A percentile compares a stretch with the other conserved stretches of the same genome.
phyloP scores from a whole-genome alignment of 2,797 vertebrate species.

The Epinephelus coioides region DNA sequence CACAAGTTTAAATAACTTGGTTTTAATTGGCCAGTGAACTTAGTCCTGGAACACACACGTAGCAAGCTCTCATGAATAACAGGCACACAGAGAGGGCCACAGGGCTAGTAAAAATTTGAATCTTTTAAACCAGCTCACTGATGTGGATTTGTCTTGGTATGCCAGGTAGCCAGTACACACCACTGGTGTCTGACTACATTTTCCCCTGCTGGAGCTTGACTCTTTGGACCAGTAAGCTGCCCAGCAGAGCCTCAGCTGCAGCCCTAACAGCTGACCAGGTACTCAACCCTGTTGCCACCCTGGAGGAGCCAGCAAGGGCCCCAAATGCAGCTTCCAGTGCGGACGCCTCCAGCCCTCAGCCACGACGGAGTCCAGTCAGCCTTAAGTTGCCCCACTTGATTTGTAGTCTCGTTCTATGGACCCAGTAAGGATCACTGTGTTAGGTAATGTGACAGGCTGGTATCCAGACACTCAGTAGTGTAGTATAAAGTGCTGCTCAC shows the following conservation, averaged over 20 bases:
- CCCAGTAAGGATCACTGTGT: background rate
- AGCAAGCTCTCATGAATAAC: no score
- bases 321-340: slow-evolving; percentile 57
- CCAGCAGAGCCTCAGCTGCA: slow-evolving; percentile 57
- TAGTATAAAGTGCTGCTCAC: background rate
- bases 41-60: no score
- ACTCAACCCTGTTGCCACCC: slow-evolving; percentile 8
- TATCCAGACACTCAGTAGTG: background rate
- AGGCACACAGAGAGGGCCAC: no score
- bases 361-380: slow-evolving; percentile 10
- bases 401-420: background rate
- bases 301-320: slow-evolving; percentile 28
- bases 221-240: slow-evolving; percentile 41
- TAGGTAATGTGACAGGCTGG: no score
- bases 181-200: background rate
- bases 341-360: slow-evolving; percentile 36
- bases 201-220: background rate
- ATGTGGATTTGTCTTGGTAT: no score
- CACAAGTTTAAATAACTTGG: no score
- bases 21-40: no score
- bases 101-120: no score
- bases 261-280: slow-evolving; percentile 44
- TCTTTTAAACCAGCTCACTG: no score
- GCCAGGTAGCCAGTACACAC: no score
- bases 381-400: background rate